Conservation (phyloP, 2,888 invertebrate genomes). For the Zonitis immaculata region DNA sequence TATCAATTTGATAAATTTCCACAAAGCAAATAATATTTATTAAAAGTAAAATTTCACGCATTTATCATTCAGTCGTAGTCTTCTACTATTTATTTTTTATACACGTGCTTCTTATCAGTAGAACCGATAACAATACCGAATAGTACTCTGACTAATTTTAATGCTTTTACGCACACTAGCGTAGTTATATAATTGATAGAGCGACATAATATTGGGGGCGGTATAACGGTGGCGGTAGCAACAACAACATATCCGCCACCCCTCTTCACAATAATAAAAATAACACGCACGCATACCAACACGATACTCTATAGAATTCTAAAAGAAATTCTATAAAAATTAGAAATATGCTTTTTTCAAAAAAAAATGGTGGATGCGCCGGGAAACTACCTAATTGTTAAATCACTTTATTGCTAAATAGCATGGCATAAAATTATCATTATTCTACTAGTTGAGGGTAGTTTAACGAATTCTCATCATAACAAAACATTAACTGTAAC, state of each 20-base stretch:
- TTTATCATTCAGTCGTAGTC: slow-evolving; percentile 19
- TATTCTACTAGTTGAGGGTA: neutral
- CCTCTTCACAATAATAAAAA: neutral
- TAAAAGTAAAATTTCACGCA: neutral
- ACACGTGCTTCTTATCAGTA: slow-evolving; percentile 41
- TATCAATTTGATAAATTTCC: neutral
- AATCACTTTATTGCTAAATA: neutral
- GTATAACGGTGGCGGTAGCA: neutral
- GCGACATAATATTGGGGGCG: slow-evolving; percentile 20
- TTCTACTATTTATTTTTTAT: slow-evolving; percentile 29
- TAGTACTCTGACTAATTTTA: slow-evolving; percentile 47
- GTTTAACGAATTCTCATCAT: neutral
- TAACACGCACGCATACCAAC: slow-evolving; percentile 25
- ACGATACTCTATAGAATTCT: no score
- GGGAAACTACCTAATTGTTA: neutral
- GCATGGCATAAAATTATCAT: neutral
- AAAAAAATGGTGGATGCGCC: neutral
- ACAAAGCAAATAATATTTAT: neutral
- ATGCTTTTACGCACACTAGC: slow-evolving; percentile 47
- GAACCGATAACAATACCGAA: slow-evolving; percentile 37
- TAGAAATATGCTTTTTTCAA: no score
- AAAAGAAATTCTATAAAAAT: no score
- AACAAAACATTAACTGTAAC: neutral
- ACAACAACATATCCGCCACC: neutral
- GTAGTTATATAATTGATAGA: slow-evolving; percentile 41